Conservation (phyloP, 2,888 invertebrate genomes). For the Globia sparganii region DNA sequence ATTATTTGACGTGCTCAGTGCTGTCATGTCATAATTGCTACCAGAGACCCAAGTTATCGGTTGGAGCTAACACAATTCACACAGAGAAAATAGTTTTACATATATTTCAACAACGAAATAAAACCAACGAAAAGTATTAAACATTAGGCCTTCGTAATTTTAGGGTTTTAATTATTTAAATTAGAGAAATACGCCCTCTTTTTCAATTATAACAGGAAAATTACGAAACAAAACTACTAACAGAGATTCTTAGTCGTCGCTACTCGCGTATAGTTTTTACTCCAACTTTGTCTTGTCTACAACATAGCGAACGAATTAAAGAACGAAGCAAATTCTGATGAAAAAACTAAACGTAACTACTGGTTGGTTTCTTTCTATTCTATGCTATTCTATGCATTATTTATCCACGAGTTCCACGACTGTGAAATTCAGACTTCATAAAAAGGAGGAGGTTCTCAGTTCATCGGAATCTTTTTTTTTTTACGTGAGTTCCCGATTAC, state of each 20-base stretch:
- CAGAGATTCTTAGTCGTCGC: conserved; percentile 51
- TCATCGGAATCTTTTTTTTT: too few species aligned
- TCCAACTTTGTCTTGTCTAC: conserved; percentile 20
- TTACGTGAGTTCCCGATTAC: too few species aligned
- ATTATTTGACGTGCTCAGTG: conserved; percentile 60
- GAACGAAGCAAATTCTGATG: neutral
- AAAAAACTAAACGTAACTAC: conserved; percentile 39
- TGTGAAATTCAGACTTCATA: too few species aligned
- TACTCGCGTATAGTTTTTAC: conserved; percentile 41
- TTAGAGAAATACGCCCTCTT: conserved; percentile 65
- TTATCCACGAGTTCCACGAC: too few species aligned
- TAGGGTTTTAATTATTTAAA: conserved; percentile 27
- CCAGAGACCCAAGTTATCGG: conserved; percentile 53
- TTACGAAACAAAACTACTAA: conserved; percentile 63
- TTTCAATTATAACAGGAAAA: conserved; percentile 63
- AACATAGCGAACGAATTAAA: neutral
- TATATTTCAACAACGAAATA: conserved; percentile 39
- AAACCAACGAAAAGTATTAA: conserved; percentile 20
- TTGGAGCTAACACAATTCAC: conserved; percentile 49
- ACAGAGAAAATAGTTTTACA: conserved; percentile 42
- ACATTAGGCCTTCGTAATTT: conserved; percentile 14
- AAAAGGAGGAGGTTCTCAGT: too few species aligned
- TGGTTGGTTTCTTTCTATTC: neutral
- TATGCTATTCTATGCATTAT: too few species aligned
- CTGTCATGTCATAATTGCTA: conserved; percentile 69